Evolutionary conservation across 92 coral and sea anemone species (phyloP).

Genomic region (Anthopleura xanthogrammica): DNA sequence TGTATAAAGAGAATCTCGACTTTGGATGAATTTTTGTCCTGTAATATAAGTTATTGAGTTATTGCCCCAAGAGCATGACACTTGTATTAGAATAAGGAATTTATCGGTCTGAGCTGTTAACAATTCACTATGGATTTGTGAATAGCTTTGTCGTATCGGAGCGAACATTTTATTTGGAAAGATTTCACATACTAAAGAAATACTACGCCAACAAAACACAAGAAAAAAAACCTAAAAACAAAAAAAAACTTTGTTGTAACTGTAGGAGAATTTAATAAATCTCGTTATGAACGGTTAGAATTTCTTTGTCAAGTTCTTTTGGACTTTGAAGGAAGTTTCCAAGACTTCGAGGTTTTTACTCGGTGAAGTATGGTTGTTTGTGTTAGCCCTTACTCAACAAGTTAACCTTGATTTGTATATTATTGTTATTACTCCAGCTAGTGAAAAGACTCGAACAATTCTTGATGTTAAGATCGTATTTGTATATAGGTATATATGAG

Average conservation of each 20-base stretch:
- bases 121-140: conserved; percentile 31
- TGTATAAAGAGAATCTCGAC: conserved; percentile 48
- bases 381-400: conserved; percentile 21
- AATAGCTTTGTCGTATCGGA: conserved; percentile 38
- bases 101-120: conserved; percentile 16
- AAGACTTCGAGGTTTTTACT: conserved; percentile 21
- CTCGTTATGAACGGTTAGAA: conserved; percentile 15
- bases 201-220: conserved; percentile 11
- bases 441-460: conserved; percentile 40
- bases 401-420: conserved; percentile 20
- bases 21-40: conserved; percentile 36
- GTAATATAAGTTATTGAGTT: conserved; percentile 41
- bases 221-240: neutral
- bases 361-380: conserved; percentile 9
- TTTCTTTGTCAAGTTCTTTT: neutral
- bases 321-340: conserved; percentile 15
- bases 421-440: neutral
- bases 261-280: conserved; percentile 7
- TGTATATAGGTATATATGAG: conserved; percentile 65
- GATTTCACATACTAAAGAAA: conserved; percentile 50
- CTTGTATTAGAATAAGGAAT: conserved; percentile 16
- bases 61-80: conserved; percentile 25
- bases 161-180: conserved; percentile 48
- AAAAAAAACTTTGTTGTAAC: neutral
- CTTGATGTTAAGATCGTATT: conserved; percentile 34